Percentiles rank a stretch among this genome's conserved stretches.
Evolutionary conservation across 1,140 invertebrate species (phyloP).

Genomic region (Olivierus martensii): DNA sequence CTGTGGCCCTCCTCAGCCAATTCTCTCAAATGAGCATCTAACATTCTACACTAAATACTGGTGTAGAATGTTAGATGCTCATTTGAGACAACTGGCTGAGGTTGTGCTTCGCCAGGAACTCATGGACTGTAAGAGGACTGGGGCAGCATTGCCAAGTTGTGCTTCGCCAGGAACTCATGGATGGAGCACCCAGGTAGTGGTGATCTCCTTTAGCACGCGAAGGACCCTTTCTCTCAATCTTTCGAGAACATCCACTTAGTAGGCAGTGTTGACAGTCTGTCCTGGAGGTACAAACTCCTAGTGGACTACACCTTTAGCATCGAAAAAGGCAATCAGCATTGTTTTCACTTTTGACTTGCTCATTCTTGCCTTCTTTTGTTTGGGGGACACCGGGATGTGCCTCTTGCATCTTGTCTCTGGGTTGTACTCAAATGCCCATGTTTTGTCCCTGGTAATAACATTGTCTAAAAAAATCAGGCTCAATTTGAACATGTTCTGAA

Average conservation of each 20-base stretch:
- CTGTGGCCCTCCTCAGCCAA: too few species aligned
- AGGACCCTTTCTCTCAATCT: constrained; percentile 1
- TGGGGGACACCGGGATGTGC: background rate
- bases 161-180: constrained; percentile 1
- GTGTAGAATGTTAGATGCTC: too few species aligned
- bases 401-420: background rate
- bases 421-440: background rate
- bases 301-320: background rate
- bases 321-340: too few species aligned
- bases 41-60: too few species aligned
- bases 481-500: too few species aligned
- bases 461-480: background rate
- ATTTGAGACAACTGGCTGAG: too few species aligned
- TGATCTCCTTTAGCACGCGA: constrained; percentile 1
- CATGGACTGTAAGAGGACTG: constrained; percentile 1
- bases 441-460: background rate
- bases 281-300: constrained; percentile 3
- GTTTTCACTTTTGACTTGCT: too few species aligned
- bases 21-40: too few species aligned
- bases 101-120: too few species aligned
- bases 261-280: constrained; percentile 2
- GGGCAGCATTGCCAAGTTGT: background rate
- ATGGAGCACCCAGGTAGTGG: background rate
- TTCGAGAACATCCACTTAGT: background rate
- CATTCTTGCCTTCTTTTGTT: too few species aligned